phyloP scores from a whole-genome alignment of 1,140 invertebrate genomes.

The Caenorhabditis briggsae region DNA sequence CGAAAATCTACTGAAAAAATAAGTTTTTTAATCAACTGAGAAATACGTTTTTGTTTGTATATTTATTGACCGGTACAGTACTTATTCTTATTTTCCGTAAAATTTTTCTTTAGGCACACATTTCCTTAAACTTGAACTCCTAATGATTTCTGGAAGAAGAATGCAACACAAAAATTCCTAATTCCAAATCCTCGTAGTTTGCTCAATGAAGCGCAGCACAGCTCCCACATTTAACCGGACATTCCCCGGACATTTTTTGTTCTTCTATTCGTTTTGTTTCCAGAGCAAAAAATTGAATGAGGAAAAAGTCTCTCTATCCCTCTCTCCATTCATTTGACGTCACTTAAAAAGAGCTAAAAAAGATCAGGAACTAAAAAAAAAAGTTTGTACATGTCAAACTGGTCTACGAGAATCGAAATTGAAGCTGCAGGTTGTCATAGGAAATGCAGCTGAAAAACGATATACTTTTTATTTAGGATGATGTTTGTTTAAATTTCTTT shows the following conservation, averaged over 20 bases:
- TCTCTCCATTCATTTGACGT: neutral
- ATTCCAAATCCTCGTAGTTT: neutral
- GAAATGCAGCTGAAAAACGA: neutral
- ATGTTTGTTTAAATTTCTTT: neutral
- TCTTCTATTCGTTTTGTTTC: conserved; percentile 5
- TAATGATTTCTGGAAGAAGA: conserved; percentile 21
- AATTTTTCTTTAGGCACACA: neutral
- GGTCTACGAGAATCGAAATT: neutral
- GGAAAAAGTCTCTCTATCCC: neutral
- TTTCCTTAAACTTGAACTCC: neutral
- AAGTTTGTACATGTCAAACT: conserved; percentile 22
- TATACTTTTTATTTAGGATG: neutral
- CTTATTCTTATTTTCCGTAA: neutral
- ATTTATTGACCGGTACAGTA: neutral
- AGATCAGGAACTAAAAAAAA: conserved; percentile 10
- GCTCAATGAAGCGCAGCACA: conserved; percentile 27
- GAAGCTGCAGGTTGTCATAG: conserved; percentile 1
- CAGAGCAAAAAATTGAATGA: conserved; percentile 6
- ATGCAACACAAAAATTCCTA: neutral
- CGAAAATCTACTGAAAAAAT: too few species aligned
- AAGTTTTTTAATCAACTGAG: too few species aligned
- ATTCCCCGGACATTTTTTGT: conserved; percentile 26
- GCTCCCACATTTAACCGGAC: conserved; percentile 16
- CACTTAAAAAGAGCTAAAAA: conserved; percentile 5
- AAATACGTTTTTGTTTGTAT: too few species aligned